These are phyloP conservation scores for Apotomis betuletana DNA, from an alignment of 2,888 invertebrate genomes.

Conservation along the genomic window DNA sequence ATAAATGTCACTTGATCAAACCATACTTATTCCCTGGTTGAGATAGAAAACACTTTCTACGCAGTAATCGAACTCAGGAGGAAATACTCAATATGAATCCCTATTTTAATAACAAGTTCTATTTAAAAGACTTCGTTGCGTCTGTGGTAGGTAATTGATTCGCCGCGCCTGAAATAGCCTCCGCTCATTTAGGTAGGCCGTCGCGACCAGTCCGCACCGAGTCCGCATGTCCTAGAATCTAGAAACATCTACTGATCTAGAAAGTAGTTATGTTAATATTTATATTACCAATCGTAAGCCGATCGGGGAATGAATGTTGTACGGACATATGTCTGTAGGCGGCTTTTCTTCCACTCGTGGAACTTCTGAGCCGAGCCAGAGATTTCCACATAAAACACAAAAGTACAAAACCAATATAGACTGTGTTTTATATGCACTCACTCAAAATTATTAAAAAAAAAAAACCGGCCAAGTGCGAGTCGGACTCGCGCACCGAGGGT, in stretches of 20 bases:
- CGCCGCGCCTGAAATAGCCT: conserved; percentile 6
- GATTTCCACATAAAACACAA: no score
- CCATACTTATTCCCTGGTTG: no score
- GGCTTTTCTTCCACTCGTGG: no score
- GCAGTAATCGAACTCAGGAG: background rate
- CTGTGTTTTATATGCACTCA: no score
- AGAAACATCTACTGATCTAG: conserved; percentile 27
- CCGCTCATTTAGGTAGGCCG: conserved; percentile 7
- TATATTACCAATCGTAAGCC: conserved; percentile 14
- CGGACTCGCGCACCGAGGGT: no score
- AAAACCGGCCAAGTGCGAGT: no score
- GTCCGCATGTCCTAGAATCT: conserved; percentile 20
- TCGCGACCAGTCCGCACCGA: conserved; percentile 3
- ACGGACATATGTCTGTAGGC: background rate
- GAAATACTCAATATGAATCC: background rate
- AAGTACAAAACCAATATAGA: no score
- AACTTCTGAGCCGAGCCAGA: no score
- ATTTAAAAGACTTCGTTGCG: background rate
- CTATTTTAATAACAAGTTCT: background rate
- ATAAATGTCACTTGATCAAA: no score
- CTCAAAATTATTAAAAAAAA: no score
- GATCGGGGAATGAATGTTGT: background rate
- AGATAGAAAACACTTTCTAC: background rate
- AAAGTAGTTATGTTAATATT: conserved; percentile 32
- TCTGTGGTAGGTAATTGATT: background rate